These are phyloP conservation scores for Drosophila diplacantha DNA, from an alignment of 2,888 invertebrate genomes.

Conservation along the genomic window DNA sequence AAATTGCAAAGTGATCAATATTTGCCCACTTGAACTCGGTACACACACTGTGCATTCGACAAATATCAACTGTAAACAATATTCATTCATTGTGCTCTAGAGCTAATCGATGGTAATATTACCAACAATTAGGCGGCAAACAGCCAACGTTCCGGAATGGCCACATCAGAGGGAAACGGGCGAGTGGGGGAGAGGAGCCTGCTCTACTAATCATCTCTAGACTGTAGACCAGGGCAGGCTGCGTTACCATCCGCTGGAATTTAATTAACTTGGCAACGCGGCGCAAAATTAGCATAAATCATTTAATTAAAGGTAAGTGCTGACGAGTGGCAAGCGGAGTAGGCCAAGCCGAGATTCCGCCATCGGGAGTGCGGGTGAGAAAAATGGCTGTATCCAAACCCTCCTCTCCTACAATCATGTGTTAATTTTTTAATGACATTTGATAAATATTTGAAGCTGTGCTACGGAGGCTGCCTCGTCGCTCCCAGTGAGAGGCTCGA, in stretches of 20 bases:
- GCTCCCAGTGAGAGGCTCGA: not conserved
- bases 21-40: conserved; percentile 12
- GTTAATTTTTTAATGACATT: conserved; percentile 68
- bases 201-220: conserved; percentile 39
- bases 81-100: conserved; percentile 18
- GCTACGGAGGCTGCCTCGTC: not conserved
- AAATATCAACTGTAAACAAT: conserved; percentile 25
- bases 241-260: conserved; percentile 39
- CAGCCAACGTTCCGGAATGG: conserved; percentile 23
- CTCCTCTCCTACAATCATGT: conserved; percentile 46
- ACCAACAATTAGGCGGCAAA: conserved; percentile 42
- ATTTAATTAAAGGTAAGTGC: conserved; percentile 67
- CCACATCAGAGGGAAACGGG: conserved; percentile 13
- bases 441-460: conserved; percentile 56
- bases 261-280: conserved; percentile 59
- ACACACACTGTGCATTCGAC: conserved; percentile 5
- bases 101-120: conserved; percentile 48
- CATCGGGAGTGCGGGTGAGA: conserved; percentile 7
- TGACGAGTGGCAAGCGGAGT: conserved; percentile 26
- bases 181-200: not conserved
- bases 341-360: conserved; percentile 9
- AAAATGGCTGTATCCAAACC: not conserved
- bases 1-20: conserved; percentile 21
- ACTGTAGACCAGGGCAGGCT: not conserved
- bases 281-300: conserved; percentile 71